phyloP scores from a whole-genome alignment of 2,888 invertebrate genomes.

The Heteropelma amictum region DNA sequence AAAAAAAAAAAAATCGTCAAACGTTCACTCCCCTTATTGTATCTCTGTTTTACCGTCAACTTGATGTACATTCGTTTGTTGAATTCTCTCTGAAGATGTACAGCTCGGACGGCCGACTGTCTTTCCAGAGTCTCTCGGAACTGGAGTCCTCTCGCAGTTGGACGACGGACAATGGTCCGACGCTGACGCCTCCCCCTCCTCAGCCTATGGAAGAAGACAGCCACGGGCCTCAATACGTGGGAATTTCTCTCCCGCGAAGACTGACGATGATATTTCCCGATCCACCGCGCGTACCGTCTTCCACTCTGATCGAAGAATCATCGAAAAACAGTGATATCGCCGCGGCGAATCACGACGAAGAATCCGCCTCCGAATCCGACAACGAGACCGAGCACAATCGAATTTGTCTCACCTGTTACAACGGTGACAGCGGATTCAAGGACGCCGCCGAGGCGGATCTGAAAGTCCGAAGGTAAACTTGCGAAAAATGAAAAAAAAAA shows the following conservation, averaged over 20 bases:
- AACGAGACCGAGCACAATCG: slow-evolving; percentile 66
- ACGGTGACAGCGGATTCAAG: slow-evolving; percentile 58
- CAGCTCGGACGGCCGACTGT: slow-evolving; percentile 73
- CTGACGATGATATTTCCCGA: slow-evolving; percentile 84
- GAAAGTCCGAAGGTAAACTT: slow-evolving; percentile 68
- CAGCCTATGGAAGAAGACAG: slow-evolving; percentile 78
- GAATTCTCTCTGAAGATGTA: too few species aligned
- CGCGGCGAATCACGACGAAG: slow-evolving; percentile 67
- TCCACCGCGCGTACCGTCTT: slow-evolving; percentile 59
- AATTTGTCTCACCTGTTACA: slow-evolving; percentile 71
- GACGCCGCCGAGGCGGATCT: slow-evolving; percentile 63
- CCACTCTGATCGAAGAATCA: too few species aligned
- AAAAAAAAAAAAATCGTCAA: too few species aligned
- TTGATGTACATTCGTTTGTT: too few species aligned
- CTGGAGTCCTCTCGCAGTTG: slow-evolving; percentile 74
- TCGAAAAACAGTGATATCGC: too few species aligned
- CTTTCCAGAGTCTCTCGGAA: slow-evolving; percentile 74
- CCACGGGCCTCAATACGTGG: slow-evolving; percentile 83
- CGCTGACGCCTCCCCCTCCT: slow-evolving; percentile 66
- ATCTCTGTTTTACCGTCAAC: background rate
- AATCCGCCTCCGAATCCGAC: slow-evolving; percentile 69
- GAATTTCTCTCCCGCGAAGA: slow-evolving; percentile 86
- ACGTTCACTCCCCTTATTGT: background rate
- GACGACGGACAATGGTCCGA: slow-evolving; percentile 68
- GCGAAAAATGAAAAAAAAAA: background rate